phyloP scores from a whole-genome alignment of 2,888 invertebrate species.

The Meloe dianella region DNA sequence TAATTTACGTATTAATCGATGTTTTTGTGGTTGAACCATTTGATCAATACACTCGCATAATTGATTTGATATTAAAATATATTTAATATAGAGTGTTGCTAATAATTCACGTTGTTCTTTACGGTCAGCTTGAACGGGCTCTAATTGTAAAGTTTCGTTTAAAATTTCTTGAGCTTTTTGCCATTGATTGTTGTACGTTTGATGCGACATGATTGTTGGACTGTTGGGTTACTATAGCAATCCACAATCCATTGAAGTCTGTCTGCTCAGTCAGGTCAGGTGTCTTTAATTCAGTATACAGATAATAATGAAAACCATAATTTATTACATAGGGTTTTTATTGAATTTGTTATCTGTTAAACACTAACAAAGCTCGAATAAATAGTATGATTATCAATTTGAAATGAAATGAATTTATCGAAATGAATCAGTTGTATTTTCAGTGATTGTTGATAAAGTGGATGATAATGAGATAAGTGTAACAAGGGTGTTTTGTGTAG shows the following conservation, averaged over 20 bases:
- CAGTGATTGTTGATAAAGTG: slow-evolving; percentile 30
- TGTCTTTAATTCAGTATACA: too few species aligned
- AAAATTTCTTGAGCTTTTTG: slow-evolving; percentile 70
- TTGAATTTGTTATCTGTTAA: slow-evolving; percentile 20
- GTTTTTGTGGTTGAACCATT: slow-evolving; percentile 91
- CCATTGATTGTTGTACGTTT: slow-evolving; percentile 75
- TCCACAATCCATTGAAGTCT: too few species aligned
- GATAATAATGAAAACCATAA: not conserved
- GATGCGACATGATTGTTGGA: slow-evolving; percentile 70
- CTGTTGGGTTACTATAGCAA: slow-evolving; percentile 16
- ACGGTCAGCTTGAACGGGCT: slow-evolving; percentile 67
- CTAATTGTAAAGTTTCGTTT: slow-evolving; percentile 67
- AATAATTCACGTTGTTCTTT: slow-evolving; percentile 67
- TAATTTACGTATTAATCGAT: slow-evolving; percentile 74
- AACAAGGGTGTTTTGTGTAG: slow-evolving; percentile 27
- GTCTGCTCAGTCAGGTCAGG: too few species aligned
- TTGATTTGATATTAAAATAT: slow-evolving; percentile 76
- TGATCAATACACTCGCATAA: slow-evolving; percentile 87
- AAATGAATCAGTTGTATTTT: slow-evolving; percentile 32
- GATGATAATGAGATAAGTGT: slow-evolving; percentile 36
- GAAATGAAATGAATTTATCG: slow-evolving; percentile 30
- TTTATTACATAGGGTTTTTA: slow-evolving; percentile 12
- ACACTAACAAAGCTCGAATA: slow-evolving; percentile 33
- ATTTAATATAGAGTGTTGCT: slow-evolving; percentile 79
- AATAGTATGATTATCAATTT: slow-evolving; percentile 12